phyloP scores from a whole-genome alignment of 1,140 invertebrate species.

The Brachystomella parvula region DNA sequence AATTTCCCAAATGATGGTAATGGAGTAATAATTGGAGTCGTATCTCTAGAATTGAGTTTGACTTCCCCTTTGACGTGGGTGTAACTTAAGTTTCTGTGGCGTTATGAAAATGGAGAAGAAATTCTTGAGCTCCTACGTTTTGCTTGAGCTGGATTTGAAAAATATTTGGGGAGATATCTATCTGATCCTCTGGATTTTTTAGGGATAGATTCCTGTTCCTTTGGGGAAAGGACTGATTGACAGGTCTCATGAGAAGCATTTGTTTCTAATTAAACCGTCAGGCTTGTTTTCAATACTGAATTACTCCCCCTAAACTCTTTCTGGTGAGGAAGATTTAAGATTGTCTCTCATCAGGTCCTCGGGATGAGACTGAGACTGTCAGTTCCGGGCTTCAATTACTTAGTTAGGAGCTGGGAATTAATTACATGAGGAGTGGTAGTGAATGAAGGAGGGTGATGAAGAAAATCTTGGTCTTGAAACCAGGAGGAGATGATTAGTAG shows the following conservation, averaged over 20 bases:
- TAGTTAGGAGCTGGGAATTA: slow-evolving; percentile 39
- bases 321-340: slow-evolving; percentile 30
- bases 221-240: slow-evolving; percentile 36
- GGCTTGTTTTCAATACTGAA: slow-evolving; percentile 33
- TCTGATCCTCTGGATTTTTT: too few relatives aligned
- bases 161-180: too few relatives aligned
- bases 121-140: too few relatives aligned
- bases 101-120: too few relatives aligned
- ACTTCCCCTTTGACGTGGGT: too few relatives aligned
- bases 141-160: too few relatives aligned
- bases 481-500: slow-evolving; percentile 37
- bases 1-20: too few relatives aligned
- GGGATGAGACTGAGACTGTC: too few relatives aligned
- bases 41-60: too few relatives aligned
- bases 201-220: too few relatives aligned
- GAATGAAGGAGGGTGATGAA: slow-evolving; percentile 23
- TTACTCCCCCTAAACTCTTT: slow-evolving; percentile 29
- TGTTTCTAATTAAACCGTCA: slow-evolving; percentile 40
- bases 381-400: slow-evolving; percentile 38
- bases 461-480: slow-evolving; percentile 14
- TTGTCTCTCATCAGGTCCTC: slow-evolving; percentile 37
- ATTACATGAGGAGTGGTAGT: slow-evolving; percentile 35
- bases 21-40: too few relatives aligned
- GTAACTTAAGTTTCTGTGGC: too few relatives aligned
- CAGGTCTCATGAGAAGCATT: slow-evolving; percentile 36